A percentile compares a stretch with the other conserved stretches of the same genome.
Conservation (phyloP, 2,113 vertebrate species). For the Mesoclemmys tuberculata region DNA sequence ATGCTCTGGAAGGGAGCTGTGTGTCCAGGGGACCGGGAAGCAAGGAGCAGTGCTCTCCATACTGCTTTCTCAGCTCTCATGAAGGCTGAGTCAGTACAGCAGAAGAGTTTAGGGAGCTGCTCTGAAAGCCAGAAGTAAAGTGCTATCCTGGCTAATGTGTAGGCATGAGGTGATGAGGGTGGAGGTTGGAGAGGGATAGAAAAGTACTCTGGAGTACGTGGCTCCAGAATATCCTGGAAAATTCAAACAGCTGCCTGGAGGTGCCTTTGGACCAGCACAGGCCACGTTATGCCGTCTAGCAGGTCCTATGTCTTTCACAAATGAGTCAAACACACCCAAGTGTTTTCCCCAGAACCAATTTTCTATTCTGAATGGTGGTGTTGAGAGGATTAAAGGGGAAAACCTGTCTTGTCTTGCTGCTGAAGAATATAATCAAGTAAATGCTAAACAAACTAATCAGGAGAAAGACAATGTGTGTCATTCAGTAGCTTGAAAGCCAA, state of each 20-base stretch:
- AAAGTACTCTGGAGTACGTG: background rate
- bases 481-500: constrained; percentile 32
- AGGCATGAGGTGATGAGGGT: background rate
- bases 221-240: constrained; percentile 10
- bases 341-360: constrained; percentile 12
- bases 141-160: background rate
- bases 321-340: constrained; percentile 31
- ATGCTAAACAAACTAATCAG: constrained; percentile 64
- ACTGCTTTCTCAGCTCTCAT: background rate
- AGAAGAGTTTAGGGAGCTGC: background rate
- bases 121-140: background rate
- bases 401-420: constrained; percentile 39
- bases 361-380: constrained; percentile 30
- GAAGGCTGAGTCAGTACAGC: background rate
- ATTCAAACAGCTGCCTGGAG: background rate
- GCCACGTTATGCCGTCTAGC: background rate
- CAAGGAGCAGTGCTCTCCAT: background rate
- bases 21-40: background rate
- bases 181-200: background rate
- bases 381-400: constrained; percentile 41
- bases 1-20: background rate
- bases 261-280: background rate
- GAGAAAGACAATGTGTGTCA: constrained; percentile 19
- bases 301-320: background rate
- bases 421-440: constrained; percentile 39